Conservation (phyloP, 2,113 vertebrate species). For the Macquaria australasica region DNA sequence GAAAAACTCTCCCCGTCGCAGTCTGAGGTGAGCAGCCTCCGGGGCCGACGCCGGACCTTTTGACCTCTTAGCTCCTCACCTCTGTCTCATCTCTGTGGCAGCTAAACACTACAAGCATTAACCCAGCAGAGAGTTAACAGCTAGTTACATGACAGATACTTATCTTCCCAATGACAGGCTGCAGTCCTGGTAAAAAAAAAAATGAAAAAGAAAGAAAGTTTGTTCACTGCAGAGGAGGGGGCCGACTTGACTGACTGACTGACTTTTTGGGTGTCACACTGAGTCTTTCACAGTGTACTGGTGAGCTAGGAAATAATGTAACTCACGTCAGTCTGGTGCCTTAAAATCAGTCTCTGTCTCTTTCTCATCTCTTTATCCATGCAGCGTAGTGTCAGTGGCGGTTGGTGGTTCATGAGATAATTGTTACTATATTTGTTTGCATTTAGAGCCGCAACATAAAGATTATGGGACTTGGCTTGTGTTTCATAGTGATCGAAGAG, state of each 20-base stretch:
- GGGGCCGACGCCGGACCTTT: constrained; percentile 13
- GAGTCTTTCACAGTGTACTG: neutral
- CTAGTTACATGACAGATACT: constrained; percentile 41
- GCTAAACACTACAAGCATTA: constrained; percentile 15
- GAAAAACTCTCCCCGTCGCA: neutral
- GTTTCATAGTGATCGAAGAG: constrained; percentile 8
- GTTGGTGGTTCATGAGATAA: neutral
- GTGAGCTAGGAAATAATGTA: no score
- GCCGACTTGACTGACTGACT: neutral
- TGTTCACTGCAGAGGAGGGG: neutral
- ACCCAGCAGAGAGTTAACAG: constrained; percentile 39
- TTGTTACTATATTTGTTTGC: neutral
- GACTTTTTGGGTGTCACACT: constrained; percentile 1
- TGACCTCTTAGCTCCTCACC: constrained; percentile 42
- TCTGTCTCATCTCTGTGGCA: constrained; percentile 40
- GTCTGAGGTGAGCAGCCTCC: constrained; percentile 23
- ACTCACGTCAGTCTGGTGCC: neutral
- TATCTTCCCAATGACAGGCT: constrained; percentile 60
- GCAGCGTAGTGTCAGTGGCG: no score
- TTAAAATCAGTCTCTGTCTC: neutral
- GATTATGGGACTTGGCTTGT: neutral
- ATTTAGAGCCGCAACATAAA: constrained; percentile 7
- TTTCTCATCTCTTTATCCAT: neutral
- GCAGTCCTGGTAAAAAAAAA: constrained; percentile 11
- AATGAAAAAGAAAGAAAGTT: neutral